Base-by-base conservation (phyloP, 1,140 invertebrate genomes). In the Temnothorax curvispinosus region DNA sequence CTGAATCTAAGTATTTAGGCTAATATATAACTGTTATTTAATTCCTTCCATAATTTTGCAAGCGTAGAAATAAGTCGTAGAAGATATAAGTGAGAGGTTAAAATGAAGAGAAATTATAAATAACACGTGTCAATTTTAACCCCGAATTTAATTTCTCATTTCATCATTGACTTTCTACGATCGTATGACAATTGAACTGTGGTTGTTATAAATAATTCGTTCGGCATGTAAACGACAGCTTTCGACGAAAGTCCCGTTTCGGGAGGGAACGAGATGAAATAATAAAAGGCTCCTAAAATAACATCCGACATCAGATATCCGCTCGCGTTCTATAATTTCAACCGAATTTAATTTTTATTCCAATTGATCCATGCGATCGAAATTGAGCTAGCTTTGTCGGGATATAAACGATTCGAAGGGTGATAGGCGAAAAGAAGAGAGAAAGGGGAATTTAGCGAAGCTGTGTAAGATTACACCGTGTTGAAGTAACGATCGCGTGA, bases 401-500 rank as follows among this genome's bases (percentile, higher is more conserved):
- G 54, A 7, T 74, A 47, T 74, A 47, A 74, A n/a, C 41, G 50
- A 11, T 38, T 74, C 41, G 41, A 11, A 47, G 8, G 47, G 27
- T 27, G 27, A 27, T 5, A 72, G 35, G 11, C 15, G 47, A 27
- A 18, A 41, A 67, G 15, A 44, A 27, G 52, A 47, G 47, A 85
- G 35, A 72, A 27, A 35, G 27, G 15, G 38, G 54, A 27, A 58
- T 82, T 74, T 82, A 74, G 67, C 75, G 76, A 60, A 32, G 54
- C 87, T 74, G 78, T 85, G 87, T 89, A 76, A 91, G 90, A 89
- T 86, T 88, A 91, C 82, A 81, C 82, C 50, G 47, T 50, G 41
- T 56, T 58, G 71, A 75, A 75, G 67, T 84, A 84, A 91, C 86
- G 81, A 89, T 82, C 90, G 75, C 86, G 69, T 80, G 18, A 84